A percentile compares a stretch with the other conserved stretches of the same genome.
Conservation (phyloP, 2,113 vertebrate genomes). For the Macquaria ambigua region DNA sequence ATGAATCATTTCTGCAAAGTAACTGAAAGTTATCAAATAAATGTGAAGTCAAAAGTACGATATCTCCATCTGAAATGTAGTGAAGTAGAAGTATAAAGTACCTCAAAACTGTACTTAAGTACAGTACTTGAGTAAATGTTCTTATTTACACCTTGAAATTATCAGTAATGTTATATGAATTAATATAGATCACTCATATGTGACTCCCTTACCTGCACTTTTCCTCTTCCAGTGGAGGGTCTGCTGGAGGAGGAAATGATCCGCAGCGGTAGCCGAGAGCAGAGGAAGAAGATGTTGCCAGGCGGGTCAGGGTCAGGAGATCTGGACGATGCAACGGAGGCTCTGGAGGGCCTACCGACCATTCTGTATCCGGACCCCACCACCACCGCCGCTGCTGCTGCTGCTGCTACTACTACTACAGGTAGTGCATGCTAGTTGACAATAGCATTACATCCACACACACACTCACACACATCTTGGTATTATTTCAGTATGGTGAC, state of each 20-base stretch:
- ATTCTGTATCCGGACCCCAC: constrained; percentile 75
- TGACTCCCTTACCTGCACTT: background rate
- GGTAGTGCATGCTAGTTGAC: constrained; percentile 42
- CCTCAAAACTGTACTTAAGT: too few species aligned
- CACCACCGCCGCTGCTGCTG: constrained; percentile 29
- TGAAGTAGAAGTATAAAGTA: too few species aligned
- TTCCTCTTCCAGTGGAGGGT: constrained; percentile 68
- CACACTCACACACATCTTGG: background rate
- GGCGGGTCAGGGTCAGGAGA: constrained; percentile 81
- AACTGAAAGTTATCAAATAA: too few species aligned
- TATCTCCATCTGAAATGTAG: too few species aligned
- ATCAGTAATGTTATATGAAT: background rate
- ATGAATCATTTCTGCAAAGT: too few species aligned
- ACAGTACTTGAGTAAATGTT: too few species aligned
- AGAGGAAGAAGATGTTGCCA: constrained; percentile 77
- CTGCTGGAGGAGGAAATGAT: constrained; percentile 82
- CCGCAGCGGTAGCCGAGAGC: constrained; percentile 79
- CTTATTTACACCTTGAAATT: too few species aligned
- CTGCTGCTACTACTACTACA: constrained; percentile 33
- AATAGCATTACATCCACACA: background rate
- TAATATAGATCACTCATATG: background rate
- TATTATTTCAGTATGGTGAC: background rate
- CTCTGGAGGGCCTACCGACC: constrained; percentile 72
- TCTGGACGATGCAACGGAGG: constrained; percentile 73
- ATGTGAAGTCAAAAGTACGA: too few species aligned